phyloP scores from a whole-genome alignment of 2,888 invertebrate species.

The Apomyelois bistriatella region DNA sequence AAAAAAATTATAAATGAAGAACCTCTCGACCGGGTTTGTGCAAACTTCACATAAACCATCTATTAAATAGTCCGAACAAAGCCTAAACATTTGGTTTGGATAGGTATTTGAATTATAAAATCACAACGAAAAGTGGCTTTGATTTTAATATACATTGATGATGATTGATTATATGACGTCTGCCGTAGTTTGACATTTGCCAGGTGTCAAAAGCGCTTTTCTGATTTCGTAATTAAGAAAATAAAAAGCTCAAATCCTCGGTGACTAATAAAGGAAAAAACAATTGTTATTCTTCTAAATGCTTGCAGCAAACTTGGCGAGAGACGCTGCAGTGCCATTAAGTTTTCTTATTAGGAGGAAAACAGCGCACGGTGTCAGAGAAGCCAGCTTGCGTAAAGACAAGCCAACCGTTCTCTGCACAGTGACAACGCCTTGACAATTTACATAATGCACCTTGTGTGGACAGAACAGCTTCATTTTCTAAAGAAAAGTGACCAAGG shows the following conservation, averaged over 20 bases:
- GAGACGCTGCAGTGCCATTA: conserved; percentile 4
- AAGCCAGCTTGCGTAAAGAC: background rate
- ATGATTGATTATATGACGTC: too few relatives aligned
- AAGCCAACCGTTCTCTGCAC: background rate
- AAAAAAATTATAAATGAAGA: too few relatives aligned
- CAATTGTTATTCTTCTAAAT: background rate
- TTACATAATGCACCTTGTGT: conserved; percentile 8
- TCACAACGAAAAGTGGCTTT: too few relatives aligned
- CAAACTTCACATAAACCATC: too few relatives aligned
- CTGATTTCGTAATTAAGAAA: too few relatives aligned
- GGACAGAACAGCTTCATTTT: background rate
- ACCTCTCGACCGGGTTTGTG: too few relatives aligned
- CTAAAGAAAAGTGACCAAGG: background rate
- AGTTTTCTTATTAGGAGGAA: conserved; percentile 8
- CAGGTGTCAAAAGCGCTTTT: too few relatives aligned
- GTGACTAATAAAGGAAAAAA: background rate
- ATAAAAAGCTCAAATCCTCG: background rate
- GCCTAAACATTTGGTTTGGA: too few relatives aligned
- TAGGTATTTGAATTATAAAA: too few relatives aligned
- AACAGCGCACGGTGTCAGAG: background rate
- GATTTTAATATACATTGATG: too few relatives aligned
- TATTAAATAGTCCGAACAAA: too few relatives aligned
- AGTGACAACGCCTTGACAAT: background rate
- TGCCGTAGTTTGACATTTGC: too few relatives aligned
- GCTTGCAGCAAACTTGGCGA: background rate